These are phyloP conservation scores for Dunckerocampus dactyliophorus DNA, from an alignment of 2,113 vertebrate species.

Conservation along the genomic window DNA sequence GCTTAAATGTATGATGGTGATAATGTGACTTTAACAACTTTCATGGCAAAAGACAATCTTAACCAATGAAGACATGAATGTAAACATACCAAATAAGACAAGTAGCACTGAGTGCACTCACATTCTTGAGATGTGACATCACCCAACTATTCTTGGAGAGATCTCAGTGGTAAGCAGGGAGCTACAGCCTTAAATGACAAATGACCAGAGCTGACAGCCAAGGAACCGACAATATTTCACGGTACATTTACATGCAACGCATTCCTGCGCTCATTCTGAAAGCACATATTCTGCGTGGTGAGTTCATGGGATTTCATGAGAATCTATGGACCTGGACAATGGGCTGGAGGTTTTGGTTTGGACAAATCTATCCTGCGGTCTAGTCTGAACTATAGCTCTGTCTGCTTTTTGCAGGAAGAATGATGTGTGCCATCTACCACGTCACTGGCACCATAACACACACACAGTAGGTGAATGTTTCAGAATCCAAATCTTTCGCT, in stretches of 20 bases:
- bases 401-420: not conserved
- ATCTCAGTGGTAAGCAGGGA: conserved; percentile 16
- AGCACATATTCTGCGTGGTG: conserved; percentile 31
- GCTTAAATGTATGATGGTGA: not conserved
- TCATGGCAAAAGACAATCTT: conserved; percentile 3
- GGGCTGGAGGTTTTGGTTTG: conserved; percentile 33
- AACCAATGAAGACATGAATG: conserved; percentile 10
- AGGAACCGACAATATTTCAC: conserved; percentile 46
- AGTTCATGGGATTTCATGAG: conserved; percentile 23
- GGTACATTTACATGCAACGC: conserved; percentile 48
- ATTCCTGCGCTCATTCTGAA: conserved; percentile 47
- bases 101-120: conserved; percentile 2
- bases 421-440: not conserved
- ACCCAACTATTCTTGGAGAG: conserved; percentile 23
- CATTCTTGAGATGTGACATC: conserved; percentile 53
- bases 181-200: conserved; percentile 42
- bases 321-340: conserved; percentile 31
- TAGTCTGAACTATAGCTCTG: too few relatives aligned
- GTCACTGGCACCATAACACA: not conserved
- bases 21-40: conserved; percentile 24
- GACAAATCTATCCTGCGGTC: conserved; percentile 24
- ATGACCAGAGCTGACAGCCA: conserved; percentile 44
- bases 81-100: conserved; percentile 12
- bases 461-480: not conserved
- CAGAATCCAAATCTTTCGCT: not conserved